phyloP scores from a whole-genome alignment of 2,113 vertebrate species.

The Sturnus vulgaris region DNA sequence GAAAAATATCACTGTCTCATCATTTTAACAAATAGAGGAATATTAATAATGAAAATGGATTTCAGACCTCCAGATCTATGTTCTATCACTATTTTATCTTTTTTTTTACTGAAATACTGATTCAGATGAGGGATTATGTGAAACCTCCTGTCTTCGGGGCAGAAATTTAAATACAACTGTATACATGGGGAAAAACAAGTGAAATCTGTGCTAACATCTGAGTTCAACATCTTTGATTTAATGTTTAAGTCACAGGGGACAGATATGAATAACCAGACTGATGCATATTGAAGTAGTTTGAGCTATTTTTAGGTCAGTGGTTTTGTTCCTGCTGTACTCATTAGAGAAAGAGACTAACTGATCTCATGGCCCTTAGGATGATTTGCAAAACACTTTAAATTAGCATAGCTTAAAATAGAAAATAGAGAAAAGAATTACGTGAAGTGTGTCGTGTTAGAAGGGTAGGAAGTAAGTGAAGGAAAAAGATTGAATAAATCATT shows the following conservation, averaged over 20 bases:
- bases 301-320: slow-evolving; percentile 58
- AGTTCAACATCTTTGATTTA: slow-evolving; percentile 44
- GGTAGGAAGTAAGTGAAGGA: background rate
- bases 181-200: slow-evolving; percentile 3
- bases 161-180: background rate
- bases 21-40: background rate
- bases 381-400: slow-evolving; percentile 47
- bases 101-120: background rate
- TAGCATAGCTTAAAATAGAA: slow-evolving; percentile 49
- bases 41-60: slow-evolving; percentile 10
- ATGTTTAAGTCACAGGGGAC: slow-evolving; percentile 31
- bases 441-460: background rate
- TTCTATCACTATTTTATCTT: background rate
- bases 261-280: slow-evolving; percentile 47
- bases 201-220: background rate
- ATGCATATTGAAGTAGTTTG: slow-evolving; percentile 35
- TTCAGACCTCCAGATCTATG: background rate
- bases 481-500: background rate
- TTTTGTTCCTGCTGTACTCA: slow-evolving; percentile 48
- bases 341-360: slow-evolving; percentile 48
- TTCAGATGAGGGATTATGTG: background rate
- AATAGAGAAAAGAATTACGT: background rate
- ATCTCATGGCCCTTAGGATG: slow-evolving; percentile 41
- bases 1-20: slow-evolving; percentile 3
- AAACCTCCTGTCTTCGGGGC: background rate